phyloP scores from a whole-genome alignment of 2,888 invertebrate genomes.

The Emmelina monodactyla region DNA sequence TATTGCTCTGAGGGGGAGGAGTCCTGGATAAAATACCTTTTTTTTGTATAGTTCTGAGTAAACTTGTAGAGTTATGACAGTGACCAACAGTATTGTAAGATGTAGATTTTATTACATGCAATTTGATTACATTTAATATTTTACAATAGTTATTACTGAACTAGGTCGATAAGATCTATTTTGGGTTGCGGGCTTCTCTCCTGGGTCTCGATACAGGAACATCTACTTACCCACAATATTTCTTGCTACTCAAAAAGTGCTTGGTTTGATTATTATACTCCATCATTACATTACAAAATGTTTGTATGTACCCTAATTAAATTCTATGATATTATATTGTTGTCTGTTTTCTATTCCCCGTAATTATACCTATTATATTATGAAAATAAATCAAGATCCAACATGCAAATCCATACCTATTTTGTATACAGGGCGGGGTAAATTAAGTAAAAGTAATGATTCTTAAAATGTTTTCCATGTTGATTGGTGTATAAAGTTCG shows the following conservation, averaged over 20 bases:
- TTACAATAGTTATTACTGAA: background rate
- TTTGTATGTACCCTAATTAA: slow-evolving; percentile 65
- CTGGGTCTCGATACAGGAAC: slow-evolving; percentile 20
- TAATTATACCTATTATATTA: slow-evolving; percentile 1
- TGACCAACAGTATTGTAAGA: slow-evolving; percentile 11
- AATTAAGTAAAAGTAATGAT: no score
- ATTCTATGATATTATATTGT: slow-evolving; percentile 55
- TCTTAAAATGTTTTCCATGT: no score
- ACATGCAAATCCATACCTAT: no score
- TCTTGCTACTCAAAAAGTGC: slow-evolving; percentile 57
- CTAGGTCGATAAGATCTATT: no score
- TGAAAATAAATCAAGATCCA: no score
- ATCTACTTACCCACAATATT: slow-evolving; percentile 41
- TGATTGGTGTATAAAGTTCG: no score
- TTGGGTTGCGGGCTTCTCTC: slow-evolving; percentile 37
- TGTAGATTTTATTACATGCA: slow-evolving; percentile 8
- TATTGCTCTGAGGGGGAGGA: slow-evolving; percentile 21
- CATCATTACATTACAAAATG: slow-evolving; percentile 62
- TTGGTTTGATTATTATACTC: slow-evolving; percentile 63
- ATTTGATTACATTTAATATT: background rate
- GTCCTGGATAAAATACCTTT: slow-evolving; percentile 11
- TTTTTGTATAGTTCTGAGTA: background rate
- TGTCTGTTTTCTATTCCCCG: slow-evolving; percentile 29
- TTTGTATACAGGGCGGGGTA: no score
- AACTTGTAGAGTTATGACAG: slow-evolving; percentile 9